Conservation (phyloP, 2,888 invertebrate species). For the Rotaria socialis region DNA sequence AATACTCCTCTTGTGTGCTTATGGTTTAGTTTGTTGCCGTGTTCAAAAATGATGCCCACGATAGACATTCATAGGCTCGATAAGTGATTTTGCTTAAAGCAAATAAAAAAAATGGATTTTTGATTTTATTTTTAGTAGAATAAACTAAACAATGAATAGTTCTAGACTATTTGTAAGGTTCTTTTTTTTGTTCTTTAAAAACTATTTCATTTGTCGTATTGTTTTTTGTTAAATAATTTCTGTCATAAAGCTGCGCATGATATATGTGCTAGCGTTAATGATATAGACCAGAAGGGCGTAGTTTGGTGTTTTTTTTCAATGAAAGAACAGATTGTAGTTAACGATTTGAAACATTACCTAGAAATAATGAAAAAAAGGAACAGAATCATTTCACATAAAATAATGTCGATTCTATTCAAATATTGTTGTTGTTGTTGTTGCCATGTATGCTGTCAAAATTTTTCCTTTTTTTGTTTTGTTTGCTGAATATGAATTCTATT, state of each 20-base stretch:
- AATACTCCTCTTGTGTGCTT: neutral
- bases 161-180: neutral
- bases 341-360: neutral
- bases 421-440: neutral
- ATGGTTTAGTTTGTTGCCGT: neutral
- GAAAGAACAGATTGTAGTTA: slow-evolving; percentile 7
- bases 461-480: neutral
- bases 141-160: neutral
- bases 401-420: neutral
- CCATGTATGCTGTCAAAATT: neutral
- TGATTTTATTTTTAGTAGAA: neutral
- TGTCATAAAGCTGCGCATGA: neutral
- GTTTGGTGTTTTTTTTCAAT: neutral
- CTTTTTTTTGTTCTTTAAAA: neutral
- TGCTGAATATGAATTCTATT: neutral
- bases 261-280: neutral
- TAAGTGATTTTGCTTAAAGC: neutral
- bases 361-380: neutral
- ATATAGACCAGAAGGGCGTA: neutral
- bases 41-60: neutral
- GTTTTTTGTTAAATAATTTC: neutral
- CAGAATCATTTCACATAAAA: neutral
- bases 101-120: neutral
- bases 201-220: neutral
- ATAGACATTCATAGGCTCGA: neutral